Evolutionary conservation across 2,113 vertebrate species (phyloP), one percentile per base, ranked within the genome.

Genomic region (Atlantisia rogersi): DNA sequence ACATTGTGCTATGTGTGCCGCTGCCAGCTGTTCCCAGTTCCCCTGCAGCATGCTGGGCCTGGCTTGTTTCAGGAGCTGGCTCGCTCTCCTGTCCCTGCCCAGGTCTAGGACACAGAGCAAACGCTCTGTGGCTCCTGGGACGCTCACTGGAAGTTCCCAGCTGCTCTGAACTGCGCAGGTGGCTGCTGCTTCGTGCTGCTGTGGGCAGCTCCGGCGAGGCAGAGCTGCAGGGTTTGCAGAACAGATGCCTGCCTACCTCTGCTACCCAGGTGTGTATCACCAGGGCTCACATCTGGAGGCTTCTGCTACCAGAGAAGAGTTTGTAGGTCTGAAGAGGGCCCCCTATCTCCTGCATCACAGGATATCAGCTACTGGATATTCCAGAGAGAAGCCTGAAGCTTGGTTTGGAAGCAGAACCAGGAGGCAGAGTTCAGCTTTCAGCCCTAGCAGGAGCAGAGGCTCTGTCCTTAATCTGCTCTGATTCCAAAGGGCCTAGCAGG

Each of bases 1-100:
- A 44, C 83, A 56, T 78, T 70, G 18, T 6, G 17, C 80, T 42
- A 46, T 35, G 19, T 12, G 2, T 9, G 18, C 32, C 10, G 2
- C 59, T 73, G 90, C 92, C 96, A 95, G 91, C 91, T 93, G 80
- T 37, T 73, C 64, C 15, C 8, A 48, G 48, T 32, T 94, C 86
- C 84, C 84, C 77, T 0, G 1, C n/a, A 2, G n/a, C 81, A 53
- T 0, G 13, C 74, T 6, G 77, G 70, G 81, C 87, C 92, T 94
- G 88, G 40, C 25, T 77, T 74, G 8, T 63, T 29, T 96, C 90
- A 92, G 70, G n/a, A 74, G 75, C 92, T 83, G 93, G 44, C 13
- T 9, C 14, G 11, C 0, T 62, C 60, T 32, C 71, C 22, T 50
- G 0, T 19, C 68, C 59, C 65, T 85, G 86, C 82, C 81, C 67